phyloP scores from a whole-genome alignment of 2,797 vertebrate genomes.

The Apodemus agrarius region DNA sequence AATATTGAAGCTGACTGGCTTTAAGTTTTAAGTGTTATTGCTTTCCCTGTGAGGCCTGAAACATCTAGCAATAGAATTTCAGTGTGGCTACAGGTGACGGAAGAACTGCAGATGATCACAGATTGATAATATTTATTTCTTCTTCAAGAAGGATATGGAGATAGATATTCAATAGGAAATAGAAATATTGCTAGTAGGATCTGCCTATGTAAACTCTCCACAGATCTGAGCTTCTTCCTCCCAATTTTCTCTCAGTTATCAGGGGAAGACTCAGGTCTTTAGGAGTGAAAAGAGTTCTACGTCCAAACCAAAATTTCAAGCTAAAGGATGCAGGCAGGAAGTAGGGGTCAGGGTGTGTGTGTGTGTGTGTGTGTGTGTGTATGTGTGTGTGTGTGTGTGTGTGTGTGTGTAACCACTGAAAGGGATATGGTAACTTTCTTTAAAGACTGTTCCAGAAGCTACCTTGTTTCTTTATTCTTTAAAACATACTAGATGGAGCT shows the following conservation, averaged over 20 bases:
- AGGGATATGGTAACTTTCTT: neutral
- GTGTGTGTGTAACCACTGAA: neutral
- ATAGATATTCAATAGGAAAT: neutral
- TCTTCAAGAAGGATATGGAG: conserved; percentile 4
- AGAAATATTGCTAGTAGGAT: neutral
- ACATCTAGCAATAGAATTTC: neutral
- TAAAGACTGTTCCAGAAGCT: neutral
- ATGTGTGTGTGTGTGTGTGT: no score
- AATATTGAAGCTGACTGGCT: neutral
- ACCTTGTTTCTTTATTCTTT: neutral
- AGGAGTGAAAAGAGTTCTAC: neutral
- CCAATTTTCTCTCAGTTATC: neutral
- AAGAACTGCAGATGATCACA: neutral
- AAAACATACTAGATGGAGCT: neutral
- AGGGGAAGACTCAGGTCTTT: neutral
- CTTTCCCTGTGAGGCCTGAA: neutral
- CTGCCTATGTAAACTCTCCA: neutral
- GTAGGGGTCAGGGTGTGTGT: neutral
- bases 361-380: no score
- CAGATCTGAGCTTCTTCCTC: neutral
- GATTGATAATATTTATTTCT: neutral
- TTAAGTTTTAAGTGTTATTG: neutral
- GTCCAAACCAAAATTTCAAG: neutral
- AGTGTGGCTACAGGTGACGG: neutral
- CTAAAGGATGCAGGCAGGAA: neutral